Percentiles rank a stretch among this genome's conserved stretches.
Evolutionary conservation across 2,888 invertebrate species (phyloP).

Genomic region (Synergus itoensis): DNA sequence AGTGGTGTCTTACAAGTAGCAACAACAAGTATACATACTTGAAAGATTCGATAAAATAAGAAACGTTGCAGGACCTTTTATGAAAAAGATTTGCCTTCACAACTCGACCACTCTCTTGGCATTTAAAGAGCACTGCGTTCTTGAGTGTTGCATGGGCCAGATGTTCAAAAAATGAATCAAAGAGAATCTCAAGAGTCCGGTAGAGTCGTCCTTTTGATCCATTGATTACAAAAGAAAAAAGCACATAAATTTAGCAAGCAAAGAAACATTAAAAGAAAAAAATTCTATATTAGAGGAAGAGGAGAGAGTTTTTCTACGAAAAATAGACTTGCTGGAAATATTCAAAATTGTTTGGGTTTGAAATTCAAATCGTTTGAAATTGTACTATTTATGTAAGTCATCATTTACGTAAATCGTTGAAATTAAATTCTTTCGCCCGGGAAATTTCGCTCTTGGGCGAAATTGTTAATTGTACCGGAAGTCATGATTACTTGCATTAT

Average conservation of each 20-base stretch:
- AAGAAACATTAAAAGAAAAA: background rate
- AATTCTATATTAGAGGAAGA: too few species aligned
- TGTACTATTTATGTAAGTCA: too few species aligned
- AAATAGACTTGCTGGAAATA: too few species aligned
- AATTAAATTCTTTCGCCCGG: constrained; percentile 5
- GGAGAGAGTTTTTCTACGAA: too few species aligned
- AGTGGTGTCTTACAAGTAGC: constrained; percentile 22
- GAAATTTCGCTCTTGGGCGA: constrained; percentile 1
- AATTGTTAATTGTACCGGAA: constrained; percentile 56
- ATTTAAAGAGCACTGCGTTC: constrained; percentile 26
- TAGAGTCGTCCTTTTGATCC: constrained; percentile 13
- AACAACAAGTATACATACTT: constrained; percentile 33
- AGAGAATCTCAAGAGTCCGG: constrained; percentile 13
- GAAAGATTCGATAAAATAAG: constrained; percentile 33
- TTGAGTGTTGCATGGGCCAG: constrained; percentile 23
- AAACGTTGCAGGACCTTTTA: constrained; percentile 29
- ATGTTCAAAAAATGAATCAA: constrained; percentile 15
- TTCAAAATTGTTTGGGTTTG: too few species aligned
- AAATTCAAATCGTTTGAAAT: too few species aligned
- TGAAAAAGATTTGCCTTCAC: constrained; percentile 35
- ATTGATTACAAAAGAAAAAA: background rate
- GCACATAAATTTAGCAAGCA: background rate
- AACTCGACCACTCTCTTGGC: constrained; percentile 39
- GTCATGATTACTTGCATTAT: constrained; percentile 60
- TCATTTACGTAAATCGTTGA: background rate